Conservation (phyloP, 2,797 vertebrate species). For the Clarias platycephalus region DNA sequence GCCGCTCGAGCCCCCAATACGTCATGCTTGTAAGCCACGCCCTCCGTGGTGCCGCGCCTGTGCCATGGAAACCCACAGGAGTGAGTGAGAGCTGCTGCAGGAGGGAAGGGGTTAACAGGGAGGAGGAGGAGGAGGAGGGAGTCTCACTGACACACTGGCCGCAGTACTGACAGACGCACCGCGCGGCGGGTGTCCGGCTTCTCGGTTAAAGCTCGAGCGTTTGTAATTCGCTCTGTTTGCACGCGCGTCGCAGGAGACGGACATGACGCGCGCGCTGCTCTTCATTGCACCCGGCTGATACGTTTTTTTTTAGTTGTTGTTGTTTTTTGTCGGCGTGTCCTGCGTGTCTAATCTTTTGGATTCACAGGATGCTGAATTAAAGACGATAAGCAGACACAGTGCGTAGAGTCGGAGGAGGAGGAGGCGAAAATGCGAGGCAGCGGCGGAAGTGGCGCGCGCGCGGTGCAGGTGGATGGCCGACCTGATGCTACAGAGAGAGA, state of each 20-base stretch:
- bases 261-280: background rate
- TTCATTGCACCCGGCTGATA: background rate
- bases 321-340: background rate
- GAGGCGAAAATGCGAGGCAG: conserved; percentile 60
- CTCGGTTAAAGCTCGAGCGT: background rate
- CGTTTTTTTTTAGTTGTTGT: background rate
- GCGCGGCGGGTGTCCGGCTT: conserved; percentile 4
- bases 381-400: background rate
- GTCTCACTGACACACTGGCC: conserved; percentile 26
- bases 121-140: background rate
- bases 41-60: background rate
- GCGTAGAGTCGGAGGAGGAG: background rate
- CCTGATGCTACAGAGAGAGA: conserved; percentile 60
- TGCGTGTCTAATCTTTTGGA: background rate
- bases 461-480: conserved; percentile 76
- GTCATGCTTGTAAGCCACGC: background rate
- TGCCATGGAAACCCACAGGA: background rate
- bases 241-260: too few species aligned
- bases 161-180: conserved; percentile 34
- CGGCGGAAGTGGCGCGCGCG: conserved; percentile 55
- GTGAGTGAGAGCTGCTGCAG: background rate
- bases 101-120: conserved; percentile 62
- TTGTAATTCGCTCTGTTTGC: background rate
- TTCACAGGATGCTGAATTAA: background rate
- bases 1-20: background rate